Evolutionary conservation across 1,140 invertebrate genomes (phyloP), one percentile per base, ranked within the genome.

Genomic region (Cylas formicarius): DNA sequence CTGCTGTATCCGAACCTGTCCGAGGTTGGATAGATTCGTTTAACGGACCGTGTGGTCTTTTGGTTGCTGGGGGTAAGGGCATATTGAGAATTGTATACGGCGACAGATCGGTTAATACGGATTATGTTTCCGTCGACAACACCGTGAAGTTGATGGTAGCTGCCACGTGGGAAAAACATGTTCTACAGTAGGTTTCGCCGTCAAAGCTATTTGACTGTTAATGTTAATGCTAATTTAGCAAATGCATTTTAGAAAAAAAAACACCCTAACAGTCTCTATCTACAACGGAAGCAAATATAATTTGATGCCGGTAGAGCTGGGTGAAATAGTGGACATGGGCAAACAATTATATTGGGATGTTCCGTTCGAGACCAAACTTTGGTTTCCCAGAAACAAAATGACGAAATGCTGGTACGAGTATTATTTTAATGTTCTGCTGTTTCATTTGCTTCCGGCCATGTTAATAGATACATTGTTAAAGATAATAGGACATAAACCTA

Each of bases 11-110:
- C 0, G 83, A 87, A 16, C 84, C 84, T 0, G 26, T 83, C 0
- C 55, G 64, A 0, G 89, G 91, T 0, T 97, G 92, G 91, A 74
- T 93, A 3, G 92, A 96, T 55, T 97, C 96, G 67, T 86, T 90
- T 50, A 96, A 95, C 66, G 92, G 92, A 9, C 89, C 90, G 1
- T 81, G 84, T 19, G 90, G 82, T 0, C 63, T 87, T 7, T 57
- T 86, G 29, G 63, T 81, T 0, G 84, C 80, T 0, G 76, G 77
- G 50, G 86, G 84, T 4, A 88, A 85, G 72, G 88, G 87, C 7
- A 71, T 94, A 9, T 64, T 95, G 23, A 74, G 86, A 28, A 79
- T 80, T 20, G 61, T 85, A 50, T 76, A 77, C 39, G 75, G 77
- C n/a, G 69, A 83, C 52, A 61, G 72, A 1, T 61, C 77, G 3